Conservation (phyloP, 2,797 vertebrate species). For the Macroramphosus scolopax region DNA sequence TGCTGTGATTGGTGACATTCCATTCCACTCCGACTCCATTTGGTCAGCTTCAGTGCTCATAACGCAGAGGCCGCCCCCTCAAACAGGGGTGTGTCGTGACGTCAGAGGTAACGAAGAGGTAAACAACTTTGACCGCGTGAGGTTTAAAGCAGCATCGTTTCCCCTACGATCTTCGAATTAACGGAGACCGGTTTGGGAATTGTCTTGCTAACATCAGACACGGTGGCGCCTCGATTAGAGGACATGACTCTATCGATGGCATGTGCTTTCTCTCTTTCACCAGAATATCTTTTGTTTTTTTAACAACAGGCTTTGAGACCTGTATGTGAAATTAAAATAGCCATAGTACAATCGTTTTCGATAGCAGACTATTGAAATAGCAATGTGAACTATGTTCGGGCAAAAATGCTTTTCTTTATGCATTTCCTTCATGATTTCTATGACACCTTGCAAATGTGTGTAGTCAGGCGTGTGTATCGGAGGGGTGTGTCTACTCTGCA, state of each 20-base stretch:
- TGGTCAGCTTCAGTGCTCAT: constrained; percentile 61
- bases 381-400: background rate
- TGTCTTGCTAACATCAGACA: background rate
- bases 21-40: constrained; percentile 30
- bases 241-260: background rate
- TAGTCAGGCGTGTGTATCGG: constrained; percentile 56
- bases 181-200: constrained; percentile 13
- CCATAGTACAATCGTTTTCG: background rate
- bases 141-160: constrained; percentile 74
- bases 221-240: background rate
- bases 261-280: background rate
- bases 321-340: background rate
- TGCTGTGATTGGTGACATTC: constrained; percentile 58
- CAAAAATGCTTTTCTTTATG: background rate
- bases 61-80: constrained; percentile 50
- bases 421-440: constrained; percentile 17
- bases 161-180: constrained; percentile 35
- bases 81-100: constrained; percentile 86
- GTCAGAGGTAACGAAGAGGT: constrained; percentile 82
- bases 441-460: constrained; percentile 54
- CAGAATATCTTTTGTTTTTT: constrained; percentile 38
- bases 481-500: constrained; percentile 77
- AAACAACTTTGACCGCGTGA: constrained; percentile 86
- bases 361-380: constrained; percentile 2
- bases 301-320: constrained; percentile 4